These are phyloP conservation scores for Desmodus rotundus DNA, from an alignment of 2,113 vertebrate species.

Conservation along the genomic window DNA sequence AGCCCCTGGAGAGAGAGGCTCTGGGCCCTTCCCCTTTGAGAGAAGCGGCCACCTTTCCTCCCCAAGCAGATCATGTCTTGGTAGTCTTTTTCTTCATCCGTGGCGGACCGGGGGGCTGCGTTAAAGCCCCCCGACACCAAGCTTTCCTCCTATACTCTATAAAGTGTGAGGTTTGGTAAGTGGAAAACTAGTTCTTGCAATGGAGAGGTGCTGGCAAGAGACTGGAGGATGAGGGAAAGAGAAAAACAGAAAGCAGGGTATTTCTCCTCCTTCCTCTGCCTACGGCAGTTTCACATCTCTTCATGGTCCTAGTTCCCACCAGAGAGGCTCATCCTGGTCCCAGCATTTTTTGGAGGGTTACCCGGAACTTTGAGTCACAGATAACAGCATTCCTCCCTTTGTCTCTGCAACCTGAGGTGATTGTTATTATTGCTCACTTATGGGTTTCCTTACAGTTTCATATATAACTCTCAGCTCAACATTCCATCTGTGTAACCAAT, in stretches of 20 bases:
- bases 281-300: neutral
- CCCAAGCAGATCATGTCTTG: no score
- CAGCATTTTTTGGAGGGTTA: neutral
- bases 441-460: neutral
- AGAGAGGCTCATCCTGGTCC: neutral
- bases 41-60: no score
- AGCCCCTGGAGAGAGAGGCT: no score
- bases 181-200: neutral
- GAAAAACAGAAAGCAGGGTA: neutral
- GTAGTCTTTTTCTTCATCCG: no score
- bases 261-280: neutral
- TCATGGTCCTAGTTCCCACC: neutral
- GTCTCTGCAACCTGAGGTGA: neutral
- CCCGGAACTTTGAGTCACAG: neutral
- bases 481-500: neutral
- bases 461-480: neutral
- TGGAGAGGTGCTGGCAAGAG: fast-evolving
- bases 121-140: no score
- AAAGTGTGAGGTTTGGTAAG: neutral
- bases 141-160: neutral
- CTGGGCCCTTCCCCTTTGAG: no score
- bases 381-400: neutral
- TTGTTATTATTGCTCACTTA: neutral
- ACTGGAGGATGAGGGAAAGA: neutral
- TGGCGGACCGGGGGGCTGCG: no score